Percentiles rank a stretch among this genome's conserved stretches.
Evolutionary conservation across 2,888 invertebrate genomes (phyloP).

Genomic region (Operophtera brumata): DNA sequence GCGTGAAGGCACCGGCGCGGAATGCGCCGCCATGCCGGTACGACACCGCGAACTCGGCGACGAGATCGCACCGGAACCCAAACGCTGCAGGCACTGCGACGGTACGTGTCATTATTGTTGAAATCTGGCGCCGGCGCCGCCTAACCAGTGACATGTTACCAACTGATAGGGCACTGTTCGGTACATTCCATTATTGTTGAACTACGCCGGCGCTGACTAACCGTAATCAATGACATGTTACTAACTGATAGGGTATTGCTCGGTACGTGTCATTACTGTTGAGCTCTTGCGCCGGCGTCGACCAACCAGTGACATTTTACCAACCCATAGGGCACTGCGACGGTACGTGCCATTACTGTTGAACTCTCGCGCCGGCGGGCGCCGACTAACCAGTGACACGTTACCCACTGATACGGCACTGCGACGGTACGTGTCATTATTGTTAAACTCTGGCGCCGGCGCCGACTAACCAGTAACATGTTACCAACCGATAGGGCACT

Average conservation of each 20-base stretch:
- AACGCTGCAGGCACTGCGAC: constrained; percentile 96
- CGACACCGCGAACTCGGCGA: constrained; percentile 80
- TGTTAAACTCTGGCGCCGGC: constrained; percentile 39
- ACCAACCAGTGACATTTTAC: constrained; percentile 18
- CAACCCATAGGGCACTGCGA: neutral
- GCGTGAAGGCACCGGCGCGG: constrained; percentile 76
- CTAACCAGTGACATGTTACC: constrained; percentile 14
- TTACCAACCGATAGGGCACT: constrained; percentile 78
- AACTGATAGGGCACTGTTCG: neutral
- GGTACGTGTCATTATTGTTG: constrained; percentile 78
- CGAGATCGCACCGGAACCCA: constrained; percentile 86
- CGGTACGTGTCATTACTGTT: constrained; percentile 80
- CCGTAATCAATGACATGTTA: no score
- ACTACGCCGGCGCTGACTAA: neutral
- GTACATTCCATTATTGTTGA: no score
- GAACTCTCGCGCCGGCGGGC: no score
- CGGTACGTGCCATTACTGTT: no score
- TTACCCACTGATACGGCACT: no score
- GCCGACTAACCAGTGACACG: no score
- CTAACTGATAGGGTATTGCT: no score
- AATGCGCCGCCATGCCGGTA: constrained; percentile 81
- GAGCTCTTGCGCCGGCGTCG: constrained; percentile 38
- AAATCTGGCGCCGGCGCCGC: constrained; percentile 37
- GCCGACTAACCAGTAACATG: constrained; percentile 25
- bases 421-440: constrained; percentile 83